Evolutionary conservation across 2,113 vertebrate species (phyloP).

Genomic region (Phylloscopus whistleri): DNA sequence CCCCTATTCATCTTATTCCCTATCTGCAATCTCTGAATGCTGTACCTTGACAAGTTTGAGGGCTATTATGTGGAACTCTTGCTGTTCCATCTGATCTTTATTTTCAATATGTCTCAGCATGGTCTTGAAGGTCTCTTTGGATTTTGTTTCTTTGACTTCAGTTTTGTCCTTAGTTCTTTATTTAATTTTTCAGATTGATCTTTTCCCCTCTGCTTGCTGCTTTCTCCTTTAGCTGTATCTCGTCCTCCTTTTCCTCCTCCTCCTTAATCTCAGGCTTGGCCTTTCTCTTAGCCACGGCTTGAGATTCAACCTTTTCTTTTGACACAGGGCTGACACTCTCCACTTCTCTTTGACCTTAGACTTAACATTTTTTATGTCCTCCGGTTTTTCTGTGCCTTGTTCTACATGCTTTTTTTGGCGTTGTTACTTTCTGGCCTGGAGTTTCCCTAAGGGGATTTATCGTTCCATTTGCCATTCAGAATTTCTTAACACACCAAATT

Average conservation of each 20-base stretch:
- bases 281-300: neutral
- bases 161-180: neutral
- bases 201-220: neutral
- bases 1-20: neutral
- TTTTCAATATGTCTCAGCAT: constrained; percentile 24
- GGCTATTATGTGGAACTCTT: constrained; percentile 1
- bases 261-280: constrained; percentile 29
- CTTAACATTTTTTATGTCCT: neutral
- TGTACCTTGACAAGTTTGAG: neutral
- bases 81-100: constrained; percentile 36
- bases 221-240: neutral
- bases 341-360: constrained; percentile 40
- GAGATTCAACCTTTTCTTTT: constrained; percentile 13
- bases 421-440: neutral
- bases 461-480: neutral
- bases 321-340: neutral
- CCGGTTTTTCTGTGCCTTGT: neutral
- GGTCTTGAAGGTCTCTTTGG: neutral
- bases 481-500: neutral
- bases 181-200: neutral
- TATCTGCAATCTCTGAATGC: neutral
- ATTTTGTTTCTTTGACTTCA: neutral
- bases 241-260: constrained; percentile 1
- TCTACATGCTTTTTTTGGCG: neutral
- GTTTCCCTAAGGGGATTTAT: neutral